A percentile compares a stretch with the other conserved stretches of the same genome.
These are phyloP conservation scores for Steromphala cineraria DNA, from an alignment of 2,888 invertebrate genomes.

Conservation along the genomic window DNA sequence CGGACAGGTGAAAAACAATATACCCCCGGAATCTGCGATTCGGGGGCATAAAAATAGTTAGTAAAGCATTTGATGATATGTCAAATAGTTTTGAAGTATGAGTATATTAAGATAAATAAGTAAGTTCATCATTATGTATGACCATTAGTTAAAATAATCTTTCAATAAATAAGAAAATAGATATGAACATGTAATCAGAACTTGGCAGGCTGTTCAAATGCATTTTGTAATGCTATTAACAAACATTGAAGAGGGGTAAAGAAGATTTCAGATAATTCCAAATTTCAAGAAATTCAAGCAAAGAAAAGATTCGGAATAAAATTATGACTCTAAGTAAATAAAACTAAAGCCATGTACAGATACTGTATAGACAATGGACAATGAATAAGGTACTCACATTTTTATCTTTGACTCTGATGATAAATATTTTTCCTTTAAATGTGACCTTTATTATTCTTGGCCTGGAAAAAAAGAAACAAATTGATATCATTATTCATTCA, in stretches of 20 bases:
- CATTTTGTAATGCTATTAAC: neutral
- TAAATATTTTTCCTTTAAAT: slow-evolving; percentile 96
- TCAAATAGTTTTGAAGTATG: no score
- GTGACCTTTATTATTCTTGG: slow-evolving; percentile 97
- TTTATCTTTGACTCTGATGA: slow-evolving; percentile 96
- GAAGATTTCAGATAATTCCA: neutral
- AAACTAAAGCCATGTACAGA: neutral
- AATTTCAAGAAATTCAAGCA: no score
- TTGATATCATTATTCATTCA: no score
- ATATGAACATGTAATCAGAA: no score
- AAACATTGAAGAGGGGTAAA: slow-evolving; percentile 28
- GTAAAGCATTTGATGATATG: no score
- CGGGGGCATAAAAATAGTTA: no score
- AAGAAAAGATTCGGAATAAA: no score
- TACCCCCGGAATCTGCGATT: no score
- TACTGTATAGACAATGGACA: neutral
- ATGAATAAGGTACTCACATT: slow-evolving; percentile 85
- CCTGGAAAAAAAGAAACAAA: slow-evolving; percentile 72
- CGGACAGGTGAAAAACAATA: no score
- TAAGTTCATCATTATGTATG: slow-evolving; percentile 87
- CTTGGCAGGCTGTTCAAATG: no score
- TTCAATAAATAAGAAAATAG: no score
- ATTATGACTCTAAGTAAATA: neutral
- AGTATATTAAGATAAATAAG: slow-evolving; percentile 96
- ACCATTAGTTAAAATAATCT: no score